These are phyloP conservation scores for Argentina silus DNA, from an alignment of 2,797 vertebrate genomes.

Conservation along the genomic window DNA sequence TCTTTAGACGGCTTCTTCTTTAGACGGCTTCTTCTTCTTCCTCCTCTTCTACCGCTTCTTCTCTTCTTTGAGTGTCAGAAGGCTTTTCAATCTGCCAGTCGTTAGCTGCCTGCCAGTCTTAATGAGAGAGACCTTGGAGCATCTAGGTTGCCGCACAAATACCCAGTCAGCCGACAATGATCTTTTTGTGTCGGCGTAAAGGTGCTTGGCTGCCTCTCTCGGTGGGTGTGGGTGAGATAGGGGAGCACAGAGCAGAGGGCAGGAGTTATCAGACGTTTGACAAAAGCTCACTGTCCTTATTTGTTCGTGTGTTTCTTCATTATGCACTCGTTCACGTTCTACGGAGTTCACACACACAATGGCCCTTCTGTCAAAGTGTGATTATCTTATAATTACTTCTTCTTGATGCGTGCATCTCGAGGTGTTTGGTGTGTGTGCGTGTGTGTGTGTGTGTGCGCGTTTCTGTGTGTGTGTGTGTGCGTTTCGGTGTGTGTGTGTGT, in stretches of 20 bases:
- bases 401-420: not conserved
- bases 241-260: not conserved
- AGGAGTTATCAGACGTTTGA: slow-evolving; percentile 12
- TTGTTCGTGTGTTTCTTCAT: slow-evolving; percentile 25
- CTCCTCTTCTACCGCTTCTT: too few species aligned
- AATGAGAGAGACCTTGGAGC: slow-evolving; percentile 44
- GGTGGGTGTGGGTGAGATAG: too few species aligned
- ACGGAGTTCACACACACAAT: slow-evolving; percentile 1
- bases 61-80: not conserved
- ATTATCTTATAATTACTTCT: slow-evolving; percentile 4
- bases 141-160: slow-evolving; percentile 33
- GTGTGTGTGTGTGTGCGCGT: not conserved
- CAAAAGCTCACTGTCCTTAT: slow-evolving; percentile 31
- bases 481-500: too few species aligned
- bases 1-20: slow-evolving; percentile 11
- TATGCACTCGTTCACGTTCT: not conserved
- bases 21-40: not conserved
- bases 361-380: not conserved
- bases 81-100: slow-evolving; percentile 31
- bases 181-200: slow-evolving; percentile 25
- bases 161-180: slow-evolving; percentile 16
- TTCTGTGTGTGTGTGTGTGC: not conserved
- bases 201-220: slow-evolving; percentile 13
- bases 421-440: not conserved
- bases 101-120: slow-evolving; percentile 18